phyloP scores from a whole-genome alignment of 92 coral and sea anemone genomes.

The Epizoanthus rinbou region DNA sequence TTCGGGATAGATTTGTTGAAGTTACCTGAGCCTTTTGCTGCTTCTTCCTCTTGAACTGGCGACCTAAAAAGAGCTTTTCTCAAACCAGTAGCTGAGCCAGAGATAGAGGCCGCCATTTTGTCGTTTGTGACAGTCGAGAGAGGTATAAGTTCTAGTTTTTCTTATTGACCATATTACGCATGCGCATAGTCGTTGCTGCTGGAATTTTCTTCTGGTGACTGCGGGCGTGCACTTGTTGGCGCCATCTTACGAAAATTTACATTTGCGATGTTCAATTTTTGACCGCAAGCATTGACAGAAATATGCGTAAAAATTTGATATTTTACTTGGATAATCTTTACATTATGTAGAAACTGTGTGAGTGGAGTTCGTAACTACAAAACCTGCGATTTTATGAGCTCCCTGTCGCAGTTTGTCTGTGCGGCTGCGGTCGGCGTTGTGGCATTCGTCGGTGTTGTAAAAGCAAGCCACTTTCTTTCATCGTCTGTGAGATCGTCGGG shows the following conservation, averaged over 20 bases:
- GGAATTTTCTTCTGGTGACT: background rate
- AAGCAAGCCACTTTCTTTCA: slow-evolving; percentile 53
- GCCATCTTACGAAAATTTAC: slow-evolving; percentile 69
- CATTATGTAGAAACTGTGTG: background rate
- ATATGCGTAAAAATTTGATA: background rate
- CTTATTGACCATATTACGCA: background rate
- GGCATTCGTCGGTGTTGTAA: slow-evolving; percentile 71
- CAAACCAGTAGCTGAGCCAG: slow-evolving; percentile 37
- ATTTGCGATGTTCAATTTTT: background rate
- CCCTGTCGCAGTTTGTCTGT: slow-evolving; percentile 81
- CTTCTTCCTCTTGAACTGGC: slow-evolving; percentile 64
- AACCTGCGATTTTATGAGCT: slow-evolving; percentile 56
- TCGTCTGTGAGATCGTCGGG: slow-evolving; percentile 13
- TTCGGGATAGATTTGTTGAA: background rate
- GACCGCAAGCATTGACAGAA: no score
- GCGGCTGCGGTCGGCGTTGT: slow-evolving; percentile 96
- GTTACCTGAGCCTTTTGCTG: slow-evolving; percentile 71
- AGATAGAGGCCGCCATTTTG: slow-evolving; percentile 83
- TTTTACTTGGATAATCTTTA: background rate
- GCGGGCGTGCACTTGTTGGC: slow-evolving; percentile 71
- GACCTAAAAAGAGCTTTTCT: slow-evolving; percentile 94
- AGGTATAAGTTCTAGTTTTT: background rate
- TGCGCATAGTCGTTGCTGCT: slow-evolving; percentile 13
- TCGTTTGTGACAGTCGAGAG: background rate
- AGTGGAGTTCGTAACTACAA: background rate